Evolutionary conservation across 2,797 vertebrate genomes (phyloP).

Genomic region (Spinus pinus): DNA sequence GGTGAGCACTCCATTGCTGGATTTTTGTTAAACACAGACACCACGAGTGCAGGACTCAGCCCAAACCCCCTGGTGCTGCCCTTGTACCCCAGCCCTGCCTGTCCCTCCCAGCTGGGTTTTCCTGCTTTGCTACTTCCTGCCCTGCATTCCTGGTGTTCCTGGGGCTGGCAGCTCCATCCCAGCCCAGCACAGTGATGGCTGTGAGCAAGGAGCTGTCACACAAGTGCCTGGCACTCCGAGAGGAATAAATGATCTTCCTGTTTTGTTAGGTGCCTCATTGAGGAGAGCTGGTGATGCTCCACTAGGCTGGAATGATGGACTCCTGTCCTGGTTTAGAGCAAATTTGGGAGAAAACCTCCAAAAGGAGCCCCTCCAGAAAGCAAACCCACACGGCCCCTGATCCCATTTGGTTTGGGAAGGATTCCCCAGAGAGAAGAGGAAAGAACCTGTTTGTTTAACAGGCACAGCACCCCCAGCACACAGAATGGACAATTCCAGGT

Average conservation of each 20-base stretch:
- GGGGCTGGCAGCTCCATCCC: background rate
- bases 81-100: background rate
- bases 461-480: too few species aligned
- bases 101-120: background rate
- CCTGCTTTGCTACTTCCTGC: background rate
- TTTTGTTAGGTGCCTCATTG: background rate
- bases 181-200: background rate
- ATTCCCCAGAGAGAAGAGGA: too few species aligned
- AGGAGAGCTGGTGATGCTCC: constrained; percentile 39
- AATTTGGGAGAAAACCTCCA: too few species aligned
- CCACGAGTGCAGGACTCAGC: rapidly evolving
- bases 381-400: too few species aligned
- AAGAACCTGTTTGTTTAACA: too few species aligned
- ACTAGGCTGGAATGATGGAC: constrained; percentile 28
- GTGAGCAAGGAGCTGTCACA: constrained; percentile 5
- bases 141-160: background rate
- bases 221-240: background rate
- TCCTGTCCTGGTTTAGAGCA: background rate
- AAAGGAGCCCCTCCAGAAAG: too few species aligned
- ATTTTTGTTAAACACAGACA: background rate
- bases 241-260: background rate
- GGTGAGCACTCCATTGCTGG: background rate
- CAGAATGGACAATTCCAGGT: too few species aligned
- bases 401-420: rapidly evolving
- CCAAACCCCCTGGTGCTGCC: background rate